Evolutionary conservation across 2,888 invertebrate genomes (phyloP), one percentile per base, ranked within the genome.

Genomic region (Electrophaes corylata): DNA sequence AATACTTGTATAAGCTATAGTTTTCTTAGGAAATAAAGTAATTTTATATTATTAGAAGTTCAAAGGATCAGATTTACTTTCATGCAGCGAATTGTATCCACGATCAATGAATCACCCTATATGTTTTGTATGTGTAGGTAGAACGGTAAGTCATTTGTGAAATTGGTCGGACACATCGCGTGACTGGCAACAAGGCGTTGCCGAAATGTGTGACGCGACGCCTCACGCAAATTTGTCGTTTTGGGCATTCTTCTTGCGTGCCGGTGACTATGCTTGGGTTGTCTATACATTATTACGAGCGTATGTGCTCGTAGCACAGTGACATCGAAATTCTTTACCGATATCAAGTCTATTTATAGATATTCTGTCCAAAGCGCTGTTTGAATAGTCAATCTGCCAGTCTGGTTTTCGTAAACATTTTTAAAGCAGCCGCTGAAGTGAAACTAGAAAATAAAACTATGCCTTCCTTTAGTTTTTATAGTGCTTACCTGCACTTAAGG

Each of bases 121-220:
- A 29, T 29, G 26, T 29, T 29, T 8, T 29, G 26, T 10, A 29
- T 29, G 26, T 33, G 33, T 35, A 31, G 11, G n/a, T 29, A 19
- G 18, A 23, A 31, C 20, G 37, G 57, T 71, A 63, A 76, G 83
- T 82, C 81, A 83, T 86, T 85, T 84, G 75, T 76, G 73, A 83
- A 86, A 85, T 86, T 84, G 81, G 73, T 71, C 71, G 76, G 73
- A 79, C 75, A 73, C 69, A 67, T 85, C 64, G 86, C 86, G 86
- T 86, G 86, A 84, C 85, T 71, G 57, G 79, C 78, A 76, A 78
- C 78, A 72, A 83, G 88, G 86, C 85, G 86, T 84, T 80, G 83
- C 82, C 85, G 71, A 79, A 78, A 79, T 67, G 72, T 78, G 79
- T 80, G 81, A 76, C 73, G 73, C 61, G 68, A 71, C 62, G 67